Evolutionary conservation across 2,797 vertebrate genomes (phyloP).

Genomic region (Cercopithecus petaurista): DNA sequence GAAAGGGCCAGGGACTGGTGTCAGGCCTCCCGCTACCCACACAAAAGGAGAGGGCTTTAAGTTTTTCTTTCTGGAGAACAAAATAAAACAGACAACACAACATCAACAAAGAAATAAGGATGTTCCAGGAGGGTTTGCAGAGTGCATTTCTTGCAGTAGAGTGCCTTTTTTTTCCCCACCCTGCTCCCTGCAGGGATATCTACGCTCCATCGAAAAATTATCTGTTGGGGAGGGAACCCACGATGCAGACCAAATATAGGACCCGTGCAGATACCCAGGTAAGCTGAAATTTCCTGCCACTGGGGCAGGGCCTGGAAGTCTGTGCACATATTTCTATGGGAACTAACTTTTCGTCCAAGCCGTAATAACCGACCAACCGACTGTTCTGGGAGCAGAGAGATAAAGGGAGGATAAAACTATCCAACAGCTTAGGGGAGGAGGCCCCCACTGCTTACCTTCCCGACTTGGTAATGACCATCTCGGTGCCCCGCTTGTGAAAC

Average conservation of each 20-base stretch:
- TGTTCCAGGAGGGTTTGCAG: background rate
- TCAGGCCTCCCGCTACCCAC: background rate
- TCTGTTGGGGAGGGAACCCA: background rate
- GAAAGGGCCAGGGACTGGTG: background rate
- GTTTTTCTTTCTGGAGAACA: background rate
- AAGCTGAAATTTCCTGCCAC: constrained; percentile 9
- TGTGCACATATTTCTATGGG: background rate
- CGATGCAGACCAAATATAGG: background rate
- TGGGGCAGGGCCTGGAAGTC: background rate
- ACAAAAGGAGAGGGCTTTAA: background rate
- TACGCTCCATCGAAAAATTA: background rate
- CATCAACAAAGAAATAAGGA: background rate
- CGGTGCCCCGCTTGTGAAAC: constrained; percentile 98
- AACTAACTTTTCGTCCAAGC: constrained; percentile 49
- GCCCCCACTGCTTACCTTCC: constrained; percentile 92
- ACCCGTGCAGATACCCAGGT: constrained; percentile 30
- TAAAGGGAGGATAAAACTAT: background rate
- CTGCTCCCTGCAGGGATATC: background rate
- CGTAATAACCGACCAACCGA: background rate
- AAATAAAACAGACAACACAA: constrained; percentile 22
- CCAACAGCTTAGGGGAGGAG: background rate
- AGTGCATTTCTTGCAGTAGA: background rate
- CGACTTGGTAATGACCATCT: constrained; percentile 99
- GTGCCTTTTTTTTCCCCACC: background rate
- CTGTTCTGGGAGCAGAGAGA: background rate